phyloP scores from a whole-genome alignment of 2,113 vertebrate species.

The Urocitellus parryii region DNA sequence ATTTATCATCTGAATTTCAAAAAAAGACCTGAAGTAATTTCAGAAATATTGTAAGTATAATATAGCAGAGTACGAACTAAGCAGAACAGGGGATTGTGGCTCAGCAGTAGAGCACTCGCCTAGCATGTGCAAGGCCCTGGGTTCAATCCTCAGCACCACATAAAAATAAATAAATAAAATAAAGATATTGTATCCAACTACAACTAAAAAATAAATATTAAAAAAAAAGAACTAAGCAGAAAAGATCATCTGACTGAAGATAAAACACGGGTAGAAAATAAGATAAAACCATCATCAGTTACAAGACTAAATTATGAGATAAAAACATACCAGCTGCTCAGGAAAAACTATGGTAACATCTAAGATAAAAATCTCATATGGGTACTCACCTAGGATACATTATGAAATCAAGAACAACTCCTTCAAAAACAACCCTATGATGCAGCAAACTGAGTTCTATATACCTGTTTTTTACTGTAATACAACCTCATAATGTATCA shows the following conservation, averaged over 20 bases:
- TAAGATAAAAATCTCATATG: neutral
- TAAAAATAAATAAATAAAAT: too few species aligned
- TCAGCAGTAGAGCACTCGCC: too few species aligned
- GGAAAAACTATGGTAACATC: neutral
- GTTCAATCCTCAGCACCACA: too few species aligned
- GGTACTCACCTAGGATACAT: neutral
- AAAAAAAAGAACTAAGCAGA: neutral
- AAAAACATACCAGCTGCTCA: slow-evolving; percentile 7
- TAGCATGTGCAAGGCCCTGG: too few species aligned
- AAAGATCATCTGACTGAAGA: neutral
- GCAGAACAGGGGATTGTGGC: neutral
- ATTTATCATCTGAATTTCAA: neutral
- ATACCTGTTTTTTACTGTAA: neutral
- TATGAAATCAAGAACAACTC: neutral
- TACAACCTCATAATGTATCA: neutral
- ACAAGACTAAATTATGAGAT: neutral
- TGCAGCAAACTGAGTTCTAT: neutral
- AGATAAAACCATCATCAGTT: neutral
- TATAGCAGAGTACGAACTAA: neutral
- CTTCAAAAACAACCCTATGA: neutral
- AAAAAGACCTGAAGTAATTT: neutral
- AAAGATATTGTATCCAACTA: too few species aligned
- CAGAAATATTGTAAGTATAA: neutral
- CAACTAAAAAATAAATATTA: too few species aligned
- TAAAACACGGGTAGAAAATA: neutral